Conservation (phyloP, 2,113 vertebrate species). For the Corapipo altera region DNA sequence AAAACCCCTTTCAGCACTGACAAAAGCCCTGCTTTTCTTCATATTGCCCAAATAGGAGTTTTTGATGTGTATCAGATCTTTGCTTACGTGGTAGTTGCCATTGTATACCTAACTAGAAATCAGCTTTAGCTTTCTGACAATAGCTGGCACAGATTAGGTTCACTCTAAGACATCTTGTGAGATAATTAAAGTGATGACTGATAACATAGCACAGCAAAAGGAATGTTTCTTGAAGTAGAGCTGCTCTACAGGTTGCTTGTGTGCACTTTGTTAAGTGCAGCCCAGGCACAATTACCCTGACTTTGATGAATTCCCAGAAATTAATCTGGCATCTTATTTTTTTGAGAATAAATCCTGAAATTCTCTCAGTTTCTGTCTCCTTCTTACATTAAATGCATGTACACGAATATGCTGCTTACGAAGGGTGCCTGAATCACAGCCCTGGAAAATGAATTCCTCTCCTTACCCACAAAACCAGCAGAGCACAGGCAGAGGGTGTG, state of each 20-base stretch:
- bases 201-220: constrained; percentile 25
- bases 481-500: constrained; percentile 55
- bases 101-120: constrained; percentile 31
- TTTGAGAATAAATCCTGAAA: not conserved
- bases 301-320: not conserved
- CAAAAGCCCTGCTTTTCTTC: not conserved
- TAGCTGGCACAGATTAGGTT: not conserved
- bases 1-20: not conserved
- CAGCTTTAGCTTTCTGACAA: constrained; percentile 16
- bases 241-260: not conserved
- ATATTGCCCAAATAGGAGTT: not conserved
- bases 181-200: constrained; percentile 59
- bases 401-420: not conserved
- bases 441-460: constrained; percentile 38
- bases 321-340: not conserved
- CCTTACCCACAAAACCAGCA: constrained; percentile 56
- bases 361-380: not conserved
- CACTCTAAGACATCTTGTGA: constrained; percentile 28
- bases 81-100: not conserved
- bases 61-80: constrained; percentile 9
- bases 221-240: constrained; percentile 20
- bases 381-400: not conserved
- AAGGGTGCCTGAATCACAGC: constrained; percentile 20
- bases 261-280: not conserved
- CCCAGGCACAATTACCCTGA: not conserved